A percentile compares a stretch with the other conserved stretches of the same genome.
Evolutionary conservation across 2,797 vertebrate genomes (phyloP).

Genomic region (Epinephelus malabaricus): DNA sequence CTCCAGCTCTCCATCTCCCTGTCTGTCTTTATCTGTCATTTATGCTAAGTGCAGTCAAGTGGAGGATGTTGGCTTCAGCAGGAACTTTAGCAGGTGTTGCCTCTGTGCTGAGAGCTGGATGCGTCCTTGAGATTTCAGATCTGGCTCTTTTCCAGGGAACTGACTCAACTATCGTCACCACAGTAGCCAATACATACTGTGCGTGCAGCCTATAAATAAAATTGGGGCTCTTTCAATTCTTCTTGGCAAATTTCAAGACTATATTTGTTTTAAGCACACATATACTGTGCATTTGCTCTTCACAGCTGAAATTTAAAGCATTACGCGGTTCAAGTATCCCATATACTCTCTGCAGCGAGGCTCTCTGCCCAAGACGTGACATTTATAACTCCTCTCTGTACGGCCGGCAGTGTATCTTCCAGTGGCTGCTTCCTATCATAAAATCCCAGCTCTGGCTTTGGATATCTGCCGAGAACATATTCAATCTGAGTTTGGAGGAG

Average conservation of each 20-base stretch:
- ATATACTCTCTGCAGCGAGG: background rate
- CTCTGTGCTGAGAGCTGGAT: slow-evolving; percentile 46
- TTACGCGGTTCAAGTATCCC: background rate
- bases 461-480: slow-evolving; percentile 65
- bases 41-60: slow-evolving; percentile 58
- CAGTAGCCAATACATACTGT: background rate
- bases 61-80: slow-evolving; percentile 61
- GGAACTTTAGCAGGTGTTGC: slow-evolving; percentile 63
- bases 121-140: slow-evolving; percentile 44
- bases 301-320: background rate
- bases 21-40: slow-evolving; percentile 44
- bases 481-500: slow-evolving; percentile 63
- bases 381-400: slow-evolving; percentile 41
- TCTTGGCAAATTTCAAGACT: background rate
- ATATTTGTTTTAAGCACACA: background rate
- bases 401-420: slow-evolving; percentile 56
- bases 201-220: background rate
- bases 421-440: slow-evolving; percentile 65
- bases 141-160: slow-evolving; percentile 37
- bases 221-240: background rate
- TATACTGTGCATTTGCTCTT: too few relatives aligned
- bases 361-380: slow-evolving; percentile 28
- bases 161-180: slow-evolving; percentile 18
- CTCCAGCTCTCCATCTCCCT: slow-evolving; percentile 41
- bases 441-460: slow-evolving; percentile 49